Percentiles rank a stretch among this genome's conserved stretches.
These are phyloP conservation scores for Penaeus japonicus DNA, from an alignment of 1,140 invertebrate genomes.

Conservation along the genomic window DNA sequence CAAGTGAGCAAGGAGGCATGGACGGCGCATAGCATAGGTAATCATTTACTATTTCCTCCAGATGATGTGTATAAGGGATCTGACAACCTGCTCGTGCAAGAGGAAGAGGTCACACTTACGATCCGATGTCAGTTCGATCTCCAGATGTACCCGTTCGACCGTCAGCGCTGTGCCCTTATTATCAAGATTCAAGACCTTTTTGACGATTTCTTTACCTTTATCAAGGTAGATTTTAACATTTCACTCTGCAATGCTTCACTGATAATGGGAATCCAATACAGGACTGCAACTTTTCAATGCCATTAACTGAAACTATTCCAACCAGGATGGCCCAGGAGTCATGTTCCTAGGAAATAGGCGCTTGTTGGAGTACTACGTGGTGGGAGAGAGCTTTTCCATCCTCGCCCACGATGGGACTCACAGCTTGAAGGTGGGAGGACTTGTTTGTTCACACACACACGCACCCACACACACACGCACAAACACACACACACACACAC, in stretches of 20 bases:
- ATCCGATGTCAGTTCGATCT: constrained; percentile 16
- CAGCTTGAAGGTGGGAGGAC: not conserved
- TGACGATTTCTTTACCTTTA: not conserved
- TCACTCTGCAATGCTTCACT: not conserved
- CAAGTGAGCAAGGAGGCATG: too few species aligned
- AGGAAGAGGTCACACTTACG: not conserved
- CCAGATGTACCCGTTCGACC: constrained; percentile 33
- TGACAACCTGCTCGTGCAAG: not conserved
- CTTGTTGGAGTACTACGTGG: not conserved
- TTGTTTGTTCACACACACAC: not conserved
- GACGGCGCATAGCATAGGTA: too few species aligned
- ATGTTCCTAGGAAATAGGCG: not conserved
- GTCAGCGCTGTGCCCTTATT: not conserved
- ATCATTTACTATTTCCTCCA: not conserved
- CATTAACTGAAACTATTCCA: not conserved
- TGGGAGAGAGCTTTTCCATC: not conserved
- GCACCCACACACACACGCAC: not conserved
- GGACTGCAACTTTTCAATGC: not conserved
- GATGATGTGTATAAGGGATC: not conserved
- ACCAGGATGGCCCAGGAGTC: not conserved
- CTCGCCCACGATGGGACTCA: too few species aligned
- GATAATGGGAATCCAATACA: not conserved
- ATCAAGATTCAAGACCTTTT: not conserved
- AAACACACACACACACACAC: not conserved
- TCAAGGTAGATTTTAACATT: not conserved